These are phyloP conservation scores for Pentamera pediparva DNA, from an alignment of 53 echinoderm and acorn worm species.

Conservation along the genomic window DNA sequence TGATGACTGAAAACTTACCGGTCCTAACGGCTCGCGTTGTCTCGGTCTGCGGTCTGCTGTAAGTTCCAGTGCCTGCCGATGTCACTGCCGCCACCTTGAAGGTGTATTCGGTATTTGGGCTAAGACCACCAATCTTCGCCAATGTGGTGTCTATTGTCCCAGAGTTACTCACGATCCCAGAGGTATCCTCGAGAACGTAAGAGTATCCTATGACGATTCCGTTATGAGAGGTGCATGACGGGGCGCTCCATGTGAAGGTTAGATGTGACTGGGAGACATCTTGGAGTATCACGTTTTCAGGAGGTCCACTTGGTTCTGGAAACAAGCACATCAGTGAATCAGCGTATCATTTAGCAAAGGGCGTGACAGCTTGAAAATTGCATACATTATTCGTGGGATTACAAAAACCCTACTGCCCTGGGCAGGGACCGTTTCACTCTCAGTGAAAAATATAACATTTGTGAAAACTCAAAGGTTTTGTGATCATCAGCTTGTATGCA, in stretches of 20 bases:
- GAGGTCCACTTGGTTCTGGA: not conserved
- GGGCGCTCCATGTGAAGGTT: not conserved
- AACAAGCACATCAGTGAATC: too few relatives aligned
- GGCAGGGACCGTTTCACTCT: too few relatives aligned
- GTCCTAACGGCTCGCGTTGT: too few relatives aligned
- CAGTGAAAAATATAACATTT: too few relatives aligned
- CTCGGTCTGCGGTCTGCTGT: too few relatives aligned
- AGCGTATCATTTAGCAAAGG: too few relatives aligned
- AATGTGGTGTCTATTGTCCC: not conserved
- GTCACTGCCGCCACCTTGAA: not conserved
- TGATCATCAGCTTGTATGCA: too few relatives aligned
- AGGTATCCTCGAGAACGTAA: not conserved
- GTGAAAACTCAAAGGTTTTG: too few relatives aligned
- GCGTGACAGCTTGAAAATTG: too few relatives aligned
- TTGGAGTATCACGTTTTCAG: not conserved
- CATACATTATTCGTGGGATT: too few relatives aligned
- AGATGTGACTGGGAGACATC: not conserved
- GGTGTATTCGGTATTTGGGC: not conserved
- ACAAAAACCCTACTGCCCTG: too few relatives aligned
- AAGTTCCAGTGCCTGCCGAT: not conserved
- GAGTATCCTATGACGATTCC: not conserved
- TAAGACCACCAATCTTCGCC: not conserved
- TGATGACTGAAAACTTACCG: too few relatives aligned
- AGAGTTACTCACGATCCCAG: not conserved
- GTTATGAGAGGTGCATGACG: not conserved